Conservation (phyloP, 2,113 vertebrate genomes). For the Dromiciops gliroides region DNA sequence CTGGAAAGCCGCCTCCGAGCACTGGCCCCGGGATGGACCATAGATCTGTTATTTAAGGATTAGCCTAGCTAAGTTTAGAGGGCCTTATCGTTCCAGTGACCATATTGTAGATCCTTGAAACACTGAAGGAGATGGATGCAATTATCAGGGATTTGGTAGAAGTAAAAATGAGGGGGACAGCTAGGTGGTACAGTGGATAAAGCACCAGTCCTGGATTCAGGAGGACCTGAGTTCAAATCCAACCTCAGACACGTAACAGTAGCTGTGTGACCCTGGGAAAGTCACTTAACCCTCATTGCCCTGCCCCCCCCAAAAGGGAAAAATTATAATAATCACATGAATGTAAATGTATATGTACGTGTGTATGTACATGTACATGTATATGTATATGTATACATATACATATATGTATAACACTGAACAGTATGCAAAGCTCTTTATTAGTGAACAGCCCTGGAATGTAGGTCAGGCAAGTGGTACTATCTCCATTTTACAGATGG, state of each 20-base stretch:
- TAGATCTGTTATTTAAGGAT: neutral
- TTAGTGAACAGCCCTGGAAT: neutral
- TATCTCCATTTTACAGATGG: slow-evolving; percentile 33
- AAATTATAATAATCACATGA: neutral
- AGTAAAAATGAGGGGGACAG: neutral
- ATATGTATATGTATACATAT: too few species aligned
- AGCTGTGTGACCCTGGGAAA: too few species aligned
- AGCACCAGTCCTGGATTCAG: too few species aligned
- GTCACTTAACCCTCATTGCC: too few species aligned
- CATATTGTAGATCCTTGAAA: neutral
- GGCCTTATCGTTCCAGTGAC: neutral
- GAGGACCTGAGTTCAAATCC: too few species aligned
- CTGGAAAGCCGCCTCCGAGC: neutral
- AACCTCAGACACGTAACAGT: too few species aligned
- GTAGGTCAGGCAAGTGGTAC: neutral
- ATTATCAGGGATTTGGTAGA: neutral
- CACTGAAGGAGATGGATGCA: neutral
- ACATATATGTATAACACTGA: neutral
- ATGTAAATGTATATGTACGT: too few species aligned
- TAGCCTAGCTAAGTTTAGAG: neutral
- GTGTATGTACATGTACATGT: too few species aligned
- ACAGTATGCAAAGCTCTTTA: neutral
- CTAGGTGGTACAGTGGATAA: too few species aligned
- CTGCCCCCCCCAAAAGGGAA: too few species aligned
- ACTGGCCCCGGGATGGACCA: neutral